These are phyloP conservation scores for Mixornis gularis DNA, from an alignment of 2,113 vertebrate species.

Conservation along the genomic window DNA sequence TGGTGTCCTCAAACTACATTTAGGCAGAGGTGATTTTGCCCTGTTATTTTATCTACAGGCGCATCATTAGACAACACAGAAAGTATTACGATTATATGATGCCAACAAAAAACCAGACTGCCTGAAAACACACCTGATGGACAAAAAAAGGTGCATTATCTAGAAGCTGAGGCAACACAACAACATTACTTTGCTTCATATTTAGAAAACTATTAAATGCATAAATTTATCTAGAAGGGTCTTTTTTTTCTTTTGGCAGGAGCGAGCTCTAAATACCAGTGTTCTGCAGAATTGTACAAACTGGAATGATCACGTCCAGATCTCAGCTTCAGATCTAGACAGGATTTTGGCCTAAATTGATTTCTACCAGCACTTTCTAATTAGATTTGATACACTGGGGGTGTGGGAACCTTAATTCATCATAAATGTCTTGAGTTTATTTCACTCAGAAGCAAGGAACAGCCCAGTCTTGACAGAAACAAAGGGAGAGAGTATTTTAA, in stretches of 20 bases:
- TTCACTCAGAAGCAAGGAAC: conserved; percentile 18
- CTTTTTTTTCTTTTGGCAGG: neutral
- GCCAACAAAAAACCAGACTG: neutral
- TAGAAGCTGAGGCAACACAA: neutral
- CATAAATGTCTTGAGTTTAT: neutral
- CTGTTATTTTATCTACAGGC: neutral
- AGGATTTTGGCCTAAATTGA: neutral
- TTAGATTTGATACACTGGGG: neutral
- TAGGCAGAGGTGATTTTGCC: neutral
- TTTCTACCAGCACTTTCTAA: conserved; percentile 30
- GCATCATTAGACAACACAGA: neutral
- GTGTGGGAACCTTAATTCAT: conserved; percentile 24
- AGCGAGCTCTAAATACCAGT: neutral
- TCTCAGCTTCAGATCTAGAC: neutral
- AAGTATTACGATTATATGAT: neutral
- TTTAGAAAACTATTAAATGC: neutral
- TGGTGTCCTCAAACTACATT: neutral
- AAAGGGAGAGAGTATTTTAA: neutral
- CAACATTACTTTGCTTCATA: neutral
- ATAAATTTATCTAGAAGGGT: neutral
- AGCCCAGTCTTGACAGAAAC: conserved; percentile 16
- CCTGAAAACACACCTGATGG: neutral
- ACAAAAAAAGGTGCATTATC: neutral
- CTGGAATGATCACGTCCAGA: neutral
- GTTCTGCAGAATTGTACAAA: neutral